Base-by-base conservation (phyloP, 1,140 invertebrate species). In the Plutomurus gul region DNA sequence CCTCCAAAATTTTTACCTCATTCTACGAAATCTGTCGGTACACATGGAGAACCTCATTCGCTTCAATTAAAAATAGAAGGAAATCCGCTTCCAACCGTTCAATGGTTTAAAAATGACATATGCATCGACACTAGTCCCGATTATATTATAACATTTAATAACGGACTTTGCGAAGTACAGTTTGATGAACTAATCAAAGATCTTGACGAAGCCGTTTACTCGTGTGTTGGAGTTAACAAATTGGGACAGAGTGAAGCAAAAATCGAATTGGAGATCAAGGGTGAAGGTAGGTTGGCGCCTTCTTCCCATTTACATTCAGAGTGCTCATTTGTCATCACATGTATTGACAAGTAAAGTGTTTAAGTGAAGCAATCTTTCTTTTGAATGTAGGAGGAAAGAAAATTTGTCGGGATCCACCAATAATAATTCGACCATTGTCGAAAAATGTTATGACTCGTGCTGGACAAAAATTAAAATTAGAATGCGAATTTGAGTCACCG, bases 101-200 rank as follows among this genome's bases (percentile, higher is more conserved):
- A 91, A 70, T 95, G 94, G 94, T 92, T 89, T 82, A 94, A 93
- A 85, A 91, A 93, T 84, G 90, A 90, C 37, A 86, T 88, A 0
- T 93, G 93, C 82, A 90, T 95, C 47, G 92, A 93, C 84, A 91
- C 91, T 85, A 92, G 88, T 36, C 90, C 92, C 1, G 91, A 93
- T 85, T 93, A 93, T 85, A 84, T 88, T 43, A 87, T 88, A 72
- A 85, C 82, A 11, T 87, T 87, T 78, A 86, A 87, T 75, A 89
- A 89, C 76, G 87, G 88, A 20, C 85, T 86, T 5, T 88, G 88
- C 83, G 84, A 89, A 27, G 85, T 92, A 82, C 90, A 88, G 83
- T 91, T 90, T 82, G 91, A 90, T 78, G 88, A 91, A 85, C 85
- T 90, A 6, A 85, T 86, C 51, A 49, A 88, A 10, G 88, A 89